Evolutionary conservation across 2,797 vertebrate genomes (phyloP), one percentile per base, ranked within the genome.

Genomic region (Takifugu rubripes): DNA sequence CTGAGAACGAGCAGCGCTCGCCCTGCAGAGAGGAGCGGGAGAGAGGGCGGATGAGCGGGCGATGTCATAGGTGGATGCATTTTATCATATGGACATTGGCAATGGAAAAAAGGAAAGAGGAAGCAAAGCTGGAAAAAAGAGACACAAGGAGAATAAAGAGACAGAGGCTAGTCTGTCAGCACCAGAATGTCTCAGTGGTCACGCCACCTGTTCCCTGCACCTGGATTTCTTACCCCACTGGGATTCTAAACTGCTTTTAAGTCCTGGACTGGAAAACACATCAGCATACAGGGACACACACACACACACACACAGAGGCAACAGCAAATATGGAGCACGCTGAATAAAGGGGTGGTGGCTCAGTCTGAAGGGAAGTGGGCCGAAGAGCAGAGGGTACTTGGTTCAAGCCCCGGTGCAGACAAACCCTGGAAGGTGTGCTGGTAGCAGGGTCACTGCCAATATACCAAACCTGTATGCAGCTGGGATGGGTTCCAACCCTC

Each of bases 1-100:
- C 79, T 0, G 96, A 94, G 85, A 97, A 98, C 56, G 96, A 98
- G 74, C 94, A 98, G 82, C 95, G 92, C 86, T 98, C 96, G n/a
- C 94, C 97, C 97, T 99, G 77, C 65, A 54, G 84, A 89, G 44
- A 54, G 70, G 49, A 59, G 55, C 31, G 42, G 54, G 25, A 42
- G 57, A 61, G 2, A 12, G 60, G 25, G 33, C 21, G 21, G 5
- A n/a, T 31, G 49, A 51, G 49, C 25, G 9, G 25, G 49, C 45
- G 63, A 26, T 44, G 56, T 45, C 42, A 77, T 52, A 71, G 70
- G 53, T 74, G 74, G 68, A 82, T 71, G 67, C 68, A 64, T 31
- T 3, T 70, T 72, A 63, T 68, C 56, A 79, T 75, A 69, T 69
- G 65, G 65, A 66, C 66, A 78, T 54, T 59, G 70, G 70, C 59